Percentiles rank a stretch among this genome's conserved stretches.
Evolutionary conservation across 2,888 invertebrate species (phyloP).

Genomic region (Drosophila multiciliata): DNA sequence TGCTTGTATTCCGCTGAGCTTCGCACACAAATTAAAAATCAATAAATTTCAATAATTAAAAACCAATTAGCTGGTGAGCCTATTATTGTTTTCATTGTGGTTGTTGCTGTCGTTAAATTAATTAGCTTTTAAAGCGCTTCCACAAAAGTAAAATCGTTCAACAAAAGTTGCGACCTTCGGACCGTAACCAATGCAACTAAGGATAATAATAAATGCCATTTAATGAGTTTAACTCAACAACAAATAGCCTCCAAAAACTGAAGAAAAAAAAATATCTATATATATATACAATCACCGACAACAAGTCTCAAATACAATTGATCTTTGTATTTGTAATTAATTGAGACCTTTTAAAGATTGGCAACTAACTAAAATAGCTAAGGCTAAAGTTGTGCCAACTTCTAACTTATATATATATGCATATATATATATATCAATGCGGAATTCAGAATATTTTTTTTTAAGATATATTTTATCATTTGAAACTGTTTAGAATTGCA

Average conservation of each 20-base stretch:
- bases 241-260: slow-evolving; percentile 19
- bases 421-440: not conserved
- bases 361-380: not conserved
- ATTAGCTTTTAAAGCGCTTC: slow-evolving; percentile 41
- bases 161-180: slow-evolving; percentile 39
- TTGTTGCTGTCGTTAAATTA: slow-evolving; percentile 38
- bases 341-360: slow-evolving; percentile 2
- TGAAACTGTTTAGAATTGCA: not conserved
- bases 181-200: slow-evolving; percentile 44
- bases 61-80: slow-evolving; percentile 58
- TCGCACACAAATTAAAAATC: slow-evolving; percentile 67
- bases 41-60: slow-evolving; percentile 72
- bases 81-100: slow-evolving; percentile 26
- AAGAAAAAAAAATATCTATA: not conserved
- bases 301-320: slow-evolving; percentile 4
- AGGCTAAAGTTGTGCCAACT: not conserved
- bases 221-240: slow-evolving; percentile 39
- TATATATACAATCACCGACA: not conserved
- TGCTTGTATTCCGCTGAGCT: slow-evolving; percentile 15
- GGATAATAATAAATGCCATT: slow-evolving; percentile 49
- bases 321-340: slow-evolving; percentile 11
- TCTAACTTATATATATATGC: not conserved
- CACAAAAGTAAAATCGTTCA: slow-evolving; percentile 27
- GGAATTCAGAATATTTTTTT: not conserved
- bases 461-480: not conserved